phyloP scores from a whole-genome alignment of 2,113 vertebrate species.

The Phoxinus phoxinus region DNA sequence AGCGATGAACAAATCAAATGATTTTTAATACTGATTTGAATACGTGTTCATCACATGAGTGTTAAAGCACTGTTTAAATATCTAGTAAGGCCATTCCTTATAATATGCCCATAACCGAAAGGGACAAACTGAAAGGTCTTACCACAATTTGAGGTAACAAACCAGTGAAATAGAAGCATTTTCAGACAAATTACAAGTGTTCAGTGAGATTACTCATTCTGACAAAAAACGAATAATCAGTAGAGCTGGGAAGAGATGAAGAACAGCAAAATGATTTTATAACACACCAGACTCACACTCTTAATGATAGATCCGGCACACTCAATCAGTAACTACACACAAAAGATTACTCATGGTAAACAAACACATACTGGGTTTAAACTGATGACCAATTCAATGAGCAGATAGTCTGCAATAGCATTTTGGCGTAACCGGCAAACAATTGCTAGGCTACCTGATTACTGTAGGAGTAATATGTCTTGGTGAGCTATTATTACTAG shows the following conservation, averaged over 20 bases:
- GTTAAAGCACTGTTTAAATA: neutral
- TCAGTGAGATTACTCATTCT: constrained; percentile 8
- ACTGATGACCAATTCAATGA: neutral
- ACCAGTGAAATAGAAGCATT: neutral
- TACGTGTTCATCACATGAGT: neutral
- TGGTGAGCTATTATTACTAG: neutral
- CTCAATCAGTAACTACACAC: neutral
- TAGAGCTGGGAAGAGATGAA: neutral
- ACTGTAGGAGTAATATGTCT: neutral
- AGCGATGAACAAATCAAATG: neutral
- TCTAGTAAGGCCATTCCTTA: neutral
- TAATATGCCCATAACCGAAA: neutral
- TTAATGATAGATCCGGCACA: neutral
- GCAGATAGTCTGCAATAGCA: neutral
- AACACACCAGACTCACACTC: constrained; percentile 8
- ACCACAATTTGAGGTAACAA: neutral
- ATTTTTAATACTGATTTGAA: neutral
- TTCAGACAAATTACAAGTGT: constrained; percentile 3
- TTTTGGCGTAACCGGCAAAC: neutral
- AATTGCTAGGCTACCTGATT: neutral
- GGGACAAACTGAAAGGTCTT: neutral
- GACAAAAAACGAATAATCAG: constrained; percentile 30
- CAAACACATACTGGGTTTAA: neutral
- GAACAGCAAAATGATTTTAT: constrained; percentile 24
- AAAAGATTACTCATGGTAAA: constrained; percentile 4